phyloP scores from a whole-genome alignment of 1,140 invertebrate genomes.

The Hesperophylax magnus region DNA sequence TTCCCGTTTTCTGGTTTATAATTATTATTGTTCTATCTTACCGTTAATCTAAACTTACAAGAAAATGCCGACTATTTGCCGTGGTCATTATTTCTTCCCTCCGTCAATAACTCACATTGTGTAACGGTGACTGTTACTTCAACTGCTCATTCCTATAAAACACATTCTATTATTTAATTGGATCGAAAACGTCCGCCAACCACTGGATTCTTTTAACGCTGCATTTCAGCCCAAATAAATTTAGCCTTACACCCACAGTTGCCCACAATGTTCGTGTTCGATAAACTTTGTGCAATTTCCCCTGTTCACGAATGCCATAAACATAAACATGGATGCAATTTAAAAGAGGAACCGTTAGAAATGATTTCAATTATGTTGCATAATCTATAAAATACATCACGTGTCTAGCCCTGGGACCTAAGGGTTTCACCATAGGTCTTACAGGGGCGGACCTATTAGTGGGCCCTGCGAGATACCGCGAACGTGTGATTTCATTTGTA shows the following conservation, averaged over 20 bases:
- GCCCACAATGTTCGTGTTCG: too few species aligned
- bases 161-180: background rate
- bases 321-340: background rate
- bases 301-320: constrained; percentile 6
- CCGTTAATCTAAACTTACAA: too few species aligned
- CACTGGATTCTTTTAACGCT: too few species aligned
- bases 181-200: too few species aligned
- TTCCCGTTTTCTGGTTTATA: too few species aligned
- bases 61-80: too few species aligned
- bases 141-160: constrained; percentile 1
- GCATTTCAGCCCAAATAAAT: too few species aligned
- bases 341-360: background rate
- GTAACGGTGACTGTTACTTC: background rate
- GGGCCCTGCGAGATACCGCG: background rate
- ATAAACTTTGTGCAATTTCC: background rate
- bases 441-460: background rate
- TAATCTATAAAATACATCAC: constrained; percentile 31
- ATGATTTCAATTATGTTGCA: constrained; percentile 21
- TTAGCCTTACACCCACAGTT: too few species aligned
- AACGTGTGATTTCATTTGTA: too few species aligned
- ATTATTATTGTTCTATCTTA: too few species aligned
- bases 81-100: too few species aligned
- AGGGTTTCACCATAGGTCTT: too few species aligned
- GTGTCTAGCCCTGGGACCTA: constrained; percentile 1
- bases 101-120: background rate